Evolutionary conservation across 2,888 invertebrate species (phyloP), one percentile per base, ranked within the genome.

Genomic region (Dicranocentrus wangi): DNA sequence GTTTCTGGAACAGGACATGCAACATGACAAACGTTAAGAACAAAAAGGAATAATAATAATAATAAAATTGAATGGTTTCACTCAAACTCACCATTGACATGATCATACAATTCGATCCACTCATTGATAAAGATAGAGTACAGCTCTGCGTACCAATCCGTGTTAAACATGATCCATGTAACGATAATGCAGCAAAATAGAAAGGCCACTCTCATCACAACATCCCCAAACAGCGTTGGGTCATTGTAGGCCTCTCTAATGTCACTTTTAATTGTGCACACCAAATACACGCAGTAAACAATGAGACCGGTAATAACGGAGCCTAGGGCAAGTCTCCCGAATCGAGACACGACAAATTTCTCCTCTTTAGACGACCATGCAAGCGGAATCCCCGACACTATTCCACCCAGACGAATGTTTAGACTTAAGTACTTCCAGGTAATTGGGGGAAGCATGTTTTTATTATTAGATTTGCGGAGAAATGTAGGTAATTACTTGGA

Each of bases 371-470:
- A 5, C 15, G 32, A 72, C 72, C 72, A 72, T 1, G n/a, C 21
- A 15, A 72, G 51, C 5, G 72, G 72, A 21, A 63, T 2, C 17
- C 51, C 72, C 7, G 32, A 63, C 21, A 43, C 43, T 0, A 72
- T 5, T n/a, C 15, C 32, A 3, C 72, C 51, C 2, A 72, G 19
- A 13, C 7, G 23, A 3, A 72, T 21, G 10, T 47, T 72, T 10
- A 72, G 15, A 7, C 19, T 19, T 23, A 72, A 72, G n/a, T 63
- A 63, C 17, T 63, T 63, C 47, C 51, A 72, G 8, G 61, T 39
- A 53, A 32, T 51, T 61, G 42, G 47, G n/a, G 13, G 3, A 47
- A 47, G 13, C 47, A 47, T n/a, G 32, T 32, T 32, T 7, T 10
- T 7, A 32, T 32, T 7, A 32, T 3, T 32, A 32, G 5, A 32